Percentiles rank a stretch among this genome's conserved stretches.
Conservation (phyloP, 2,888 invertebrate genomes). For the Deroplatys truncata region DNA sequence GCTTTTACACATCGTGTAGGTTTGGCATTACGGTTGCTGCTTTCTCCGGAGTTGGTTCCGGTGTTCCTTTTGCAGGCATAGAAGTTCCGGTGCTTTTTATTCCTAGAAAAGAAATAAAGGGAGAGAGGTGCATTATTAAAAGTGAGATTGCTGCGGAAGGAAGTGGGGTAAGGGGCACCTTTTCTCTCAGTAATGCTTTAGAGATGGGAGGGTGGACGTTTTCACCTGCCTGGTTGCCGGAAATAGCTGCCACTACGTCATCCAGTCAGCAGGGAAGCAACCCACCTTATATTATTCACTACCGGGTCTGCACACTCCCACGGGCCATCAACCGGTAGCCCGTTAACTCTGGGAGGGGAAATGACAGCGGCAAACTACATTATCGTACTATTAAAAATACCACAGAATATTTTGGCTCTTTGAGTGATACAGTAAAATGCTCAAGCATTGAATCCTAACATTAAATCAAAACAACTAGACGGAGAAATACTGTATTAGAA, state of each 20-base stretch:
- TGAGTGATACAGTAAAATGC: too few species aligned
- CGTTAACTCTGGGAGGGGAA: not conserved
- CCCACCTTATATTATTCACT: not conserved
- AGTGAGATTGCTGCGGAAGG: not conserved
- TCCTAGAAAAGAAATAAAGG: not conserved
- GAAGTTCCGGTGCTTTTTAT: not conserved
- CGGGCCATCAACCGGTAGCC: not conserved
- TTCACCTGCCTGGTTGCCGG: not conserved
- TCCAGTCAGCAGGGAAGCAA: not conserved
- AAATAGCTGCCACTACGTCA: not conserved
- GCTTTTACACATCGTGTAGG: not conserved
- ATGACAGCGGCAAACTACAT: too few species aligned
- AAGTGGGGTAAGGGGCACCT: not conserved
- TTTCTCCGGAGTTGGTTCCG: not conserved
- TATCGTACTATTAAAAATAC: too few species aligned
- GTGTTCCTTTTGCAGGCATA: not conserved
- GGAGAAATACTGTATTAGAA: too few species aligned
- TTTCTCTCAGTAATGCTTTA: not conserved
- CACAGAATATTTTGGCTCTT: too few species aligned
- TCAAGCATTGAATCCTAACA: too few species aligned
- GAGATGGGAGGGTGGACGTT: not conserved
- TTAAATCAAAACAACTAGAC: too few species aligned
- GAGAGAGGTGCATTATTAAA: not conserved
- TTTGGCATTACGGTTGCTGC: not conserved
- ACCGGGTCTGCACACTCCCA: not conserved